Base-by-base conservation (phyloP, 1,140 invertebrate genomes). In the Papilio machaon region DNA sequence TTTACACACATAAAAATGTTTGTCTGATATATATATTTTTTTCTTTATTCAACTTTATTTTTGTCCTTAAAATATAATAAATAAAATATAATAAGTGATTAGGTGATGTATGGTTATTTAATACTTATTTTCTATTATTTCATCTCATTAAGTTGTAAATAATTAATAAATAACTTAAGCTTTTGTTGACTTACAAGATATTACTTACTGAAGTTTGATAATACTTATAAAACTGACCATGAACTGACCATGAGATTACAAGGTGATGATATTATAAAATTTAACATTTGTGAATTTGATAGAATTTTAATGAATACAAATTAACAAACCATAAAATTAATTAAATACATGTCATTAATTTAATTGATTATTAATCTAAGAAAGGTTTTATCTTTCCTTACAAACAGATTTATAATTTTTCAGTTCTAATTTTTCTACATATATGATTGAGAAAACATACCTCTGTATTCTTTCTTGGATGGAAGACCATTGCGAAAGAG, bases 391-490 rank as follows among this genome's bases (percentile, higher is more conserved):
- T 52, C 15, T 17, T 17, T 52, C 2, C 15, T 52, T 17, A 15
- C 15, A 17, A 15, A 15, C 5, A 52, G 15, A 17, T 15, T 54
- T 6, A 54, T 54, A 54, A n/a, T 19, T 0, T 70, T 17, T 38
- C 35, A 70, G 19, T 70, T 35, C 11, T 23, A 58, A 67, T 67
- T 35, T 67, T 67, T 35, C 15, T 30, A 30, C 23, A 38, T 2
- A 67, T 54, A 17, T 35, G 4, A 67, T 52, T 73, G 46, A 11
- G 13, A 67, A 47, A 17, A 52, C 82, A 86, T 87, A 95, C 95
- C 99, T 89, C 99, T 96, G 88, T 99, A 99, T 94, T 99, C 99
- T 88, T 97, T 96, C 94, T 99, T 99, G 1, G 97, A 96, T 10
- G 98, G 96, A 88, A 99, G 96, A 1, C 99, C 99, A 96, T 99